Conservation (phyloP, 2,797 vertebrate species). For the Girardinus metallicus region DNA sequence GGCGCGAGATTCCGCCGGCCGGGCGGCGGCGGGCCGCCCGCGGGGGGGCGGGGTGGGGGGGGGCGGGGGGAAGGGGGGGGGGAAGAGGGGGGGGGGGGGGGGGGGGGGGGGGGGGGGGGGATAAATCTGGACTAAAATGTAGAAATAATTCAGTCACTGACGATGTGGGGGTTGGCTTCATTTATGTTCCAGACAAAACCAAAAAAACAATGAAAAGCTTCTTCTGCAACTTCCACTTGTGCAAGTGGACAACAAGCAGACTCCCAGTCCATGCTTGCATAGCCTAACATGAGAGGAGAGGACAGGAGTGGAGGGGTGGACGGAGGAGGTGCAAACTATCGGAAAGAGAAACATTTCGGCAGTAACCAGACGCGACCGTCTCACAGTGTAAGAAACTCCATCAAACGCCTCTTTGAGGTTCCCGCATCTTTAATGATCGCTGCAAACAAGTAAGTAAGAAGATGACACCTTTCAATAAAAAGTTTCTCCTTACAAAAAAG, state of each 20-base stretch:
- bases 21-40: too few species aligned
- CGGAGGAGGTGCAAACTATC: constrained; percentile 40
- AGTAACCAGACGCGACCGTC: constrained; percentile 4
- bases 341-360: constrained; percentile 46
- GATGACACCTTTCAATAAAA: constrained; percentile 72
- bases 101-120: not conserved
- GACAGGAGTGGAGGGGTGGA: not conserved
- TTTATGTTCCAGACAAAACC: constrained; percentile 37
- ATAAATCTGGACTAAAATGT: constrained; percentile 68
- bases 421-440: constrained; percentile 60
- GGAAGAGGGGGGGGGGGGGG: too few species aligned
- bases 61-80: too few species aligned
- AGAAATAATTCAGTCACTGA: constrained; percentile 57
- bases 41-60: too few species aligned
- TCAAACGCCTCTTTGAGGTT: constrained; percentile 40
- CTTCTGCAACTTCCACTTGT: constrained; percentile 64
- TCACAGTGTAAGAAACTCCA: constrained; percentile 51
- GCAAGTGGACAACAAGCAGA: constrained; percentile 67
- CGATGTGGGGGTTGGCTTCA: constrained; percentile 51
- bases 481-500: constrained; percentile 73
- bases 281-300: constrained; percentile 48
- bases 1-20: too few species aligned
- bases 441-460: constrained; percentile 50
- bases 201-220: constrained; percentile 52
- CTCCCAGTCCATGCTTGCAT: constrained; percentile 70